These are phyloP conservation scores for Polypedilum pembai DNA, from an alignment of 1,140 invertebrate species.

Conservation along the genomic window DNA sequence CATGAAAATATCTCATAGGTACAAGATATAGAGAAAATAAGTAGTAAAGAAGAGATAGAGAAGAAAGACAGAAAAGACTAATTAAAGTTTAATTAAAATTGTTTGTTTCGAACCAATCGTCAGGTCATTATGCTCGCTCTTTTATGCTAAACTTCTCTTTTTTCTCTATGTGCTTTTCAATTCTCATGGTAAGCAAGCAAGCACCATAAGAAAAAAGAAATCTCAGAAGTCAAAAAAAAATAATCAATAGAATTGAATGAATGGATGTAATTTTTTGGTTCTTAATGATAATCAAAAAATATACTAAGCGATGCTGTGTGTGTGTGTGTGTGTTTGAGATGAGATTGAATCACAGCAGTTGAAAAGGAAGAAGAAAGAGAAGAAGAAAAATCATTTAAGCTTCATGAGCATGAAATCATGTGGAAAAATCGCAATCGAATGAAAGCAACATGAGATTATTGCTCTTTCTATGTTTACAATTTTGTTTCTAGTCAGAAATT, in stretches of 20 bases:
- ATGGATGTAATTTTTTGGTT: not conserved
- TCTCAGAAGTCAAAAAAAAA: not conserved
- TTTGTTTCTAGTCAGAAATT: not conserved
- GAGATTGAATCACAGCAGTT: not conserved
- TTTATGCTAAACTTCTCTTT: too few relatives aligned
- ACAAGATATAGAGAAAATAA: not conserved
- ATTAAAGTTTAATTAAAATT: conserved; percentile 28
- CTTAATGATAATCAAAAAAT: not conserved
- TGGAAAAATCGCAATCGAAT: not conserved
- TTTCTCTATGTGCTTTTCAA: too few relatives aligned
- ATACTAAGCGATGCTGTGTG: too few relatives aligned
- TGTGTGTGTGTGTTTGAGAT: too few relatives aligned
- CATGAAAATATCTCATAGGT: not conserved
- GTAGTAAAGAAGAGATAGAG: not conserved
- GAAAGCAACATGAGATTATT: not conserved
- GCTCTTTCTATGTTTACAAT: too few relatives aligned
- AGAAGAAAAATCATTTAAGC: not conserved
- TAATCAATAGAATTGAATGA: not conserved
- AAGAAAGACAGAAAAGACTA: not conserved
- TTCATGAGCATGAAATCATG: conserved; percentile 17
- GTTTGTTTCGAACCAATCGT: conserved; percentile 19
- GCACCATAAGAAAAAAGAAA: too few relatives aligned
- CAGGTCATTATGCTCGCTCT: conserved; percentile 1
- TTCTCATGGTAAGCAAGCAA: not conserved
- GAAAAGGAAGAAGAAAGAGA: not conserved